These are phyloP conservation scores for Geotrypetes seraphini DNA, from an alignment of 2,797 vertebrate species.

Conservation along the genomic window DNA sequence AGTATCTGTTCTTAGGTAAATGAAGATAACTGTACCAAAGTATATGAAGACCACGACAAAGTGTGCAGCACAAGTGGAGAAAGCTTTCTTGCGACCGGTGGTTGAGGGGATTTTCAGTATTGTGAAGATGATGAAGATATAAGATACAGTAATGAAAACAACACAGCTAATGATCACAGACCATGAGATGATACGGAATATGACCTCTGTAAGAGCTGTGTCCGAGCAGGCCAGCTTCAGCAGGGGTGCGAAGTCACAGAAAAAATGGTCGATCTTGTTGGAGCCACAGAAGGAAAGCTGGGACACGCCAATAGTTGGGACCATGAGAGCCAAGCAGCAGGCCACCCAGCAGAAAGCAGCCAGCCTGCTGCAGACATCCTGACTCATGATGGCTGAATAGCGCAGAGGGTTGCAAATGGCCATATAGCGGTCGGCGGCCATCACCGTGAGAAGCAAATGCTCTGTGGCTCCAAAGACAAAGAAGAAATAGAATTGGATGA, in stretches of 20 bases:
- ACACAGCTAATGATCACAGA: background rate
- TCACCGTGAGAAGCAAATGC: conserved; percentile 9
- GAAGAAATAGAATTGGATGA: conserved; percentile 14
- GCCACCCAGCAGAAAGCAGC: conserved; percentile 10
- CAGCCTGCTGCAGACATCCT: background rate
- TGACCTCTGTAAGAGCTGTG: background rate
- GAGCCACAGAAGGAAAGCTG: conserved; percentile 15
- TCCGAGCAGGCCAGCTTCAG: conserved; percentile 10
- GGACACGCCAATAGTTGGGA: background rate
- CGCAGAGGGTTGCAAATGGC: conserved; percentile 8
- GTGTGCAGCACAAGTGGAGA: conserved; percentile 8
- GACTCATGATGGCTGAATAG: conserved; percentile 9
- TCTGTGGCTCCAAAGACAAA: conserved; percentile 6
- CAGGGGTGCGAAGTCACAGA: conserved; percentile 15
- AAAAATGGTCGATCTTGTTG: conserved; percentile 19
- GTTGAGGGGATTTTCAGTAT: background rate
- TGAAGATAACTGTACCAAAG: background rate
- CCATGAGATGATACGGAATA: background rate
- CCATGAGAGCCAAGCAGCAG: conserved; percentile 5
- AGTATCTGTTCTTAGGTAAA: background rate
- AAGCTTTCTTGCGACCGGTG: background rate
- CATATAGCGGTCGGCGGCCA: conserved; percentile 15
- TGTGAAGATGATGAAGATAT: background rate
- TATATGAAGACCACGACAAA: conserved; percentile 1
- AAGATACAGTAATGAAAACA: background rate